These are phyloP conservation scores for Sakesphorus luctuosus DNA, from an alignment of 2,113 vertebrate species.

Conservation along the genomic window DNA sequence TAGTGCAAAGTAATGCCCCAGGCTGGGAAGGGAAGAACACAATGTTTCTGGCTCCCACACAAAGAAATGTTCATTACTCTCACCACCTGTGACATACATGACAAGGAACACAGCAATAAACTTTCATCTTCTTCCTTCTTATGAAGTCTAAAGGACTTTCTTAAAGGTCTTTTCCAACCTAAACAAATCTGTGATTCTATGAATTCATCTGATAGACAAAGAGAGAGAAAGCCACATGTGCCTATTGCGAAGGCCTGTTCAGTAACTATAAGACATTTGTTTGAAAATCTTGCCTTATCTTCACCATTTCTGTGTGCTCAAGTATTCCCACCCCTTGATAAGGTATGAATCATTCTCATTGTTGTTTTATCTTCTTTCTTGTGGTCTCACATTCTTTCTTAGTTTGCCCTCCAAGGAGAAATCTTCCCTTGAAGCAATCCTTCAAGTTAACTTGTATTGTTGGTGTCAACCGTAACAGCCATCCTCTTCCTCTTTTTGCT, in stretches of 20 bases:
- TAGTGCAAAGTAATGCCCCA: not conserved
- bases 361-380: not conserved
- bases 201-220: not conserved
- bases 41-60: not conserved
- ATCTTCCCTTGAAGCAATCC: not conserved
- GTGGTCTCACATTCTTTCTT: not conserved
- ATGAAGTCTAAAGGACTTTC: not conserved
- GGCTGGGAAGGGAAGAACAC: not conserved
- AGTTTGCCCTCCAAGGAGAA: not conserved
- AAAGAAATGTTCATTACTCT: not conserved
- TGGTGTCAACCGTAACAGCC: not conserved
- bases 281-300: not conserved
- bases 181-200: not conserved
- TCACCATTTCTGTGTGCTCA: not conserved
- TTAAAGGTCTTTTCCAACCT: not conserved
- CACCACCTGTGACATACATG: not conserved
- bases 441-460: not conserved
- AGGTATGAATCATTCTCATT: not conserved
- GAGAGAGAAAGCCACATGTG: not conserved
- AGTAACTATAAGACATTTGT: not conserved
- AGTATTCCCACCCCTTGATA: not conserved
- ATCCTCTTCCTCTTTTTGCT: not conserved
- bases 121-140: not conserved
- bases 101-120: not conserved
- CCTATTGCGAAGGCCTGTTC: not conserved